Conservation (phyloP, 1,140 invertebrate genomes). For the Drosophila pandora region DNA sequence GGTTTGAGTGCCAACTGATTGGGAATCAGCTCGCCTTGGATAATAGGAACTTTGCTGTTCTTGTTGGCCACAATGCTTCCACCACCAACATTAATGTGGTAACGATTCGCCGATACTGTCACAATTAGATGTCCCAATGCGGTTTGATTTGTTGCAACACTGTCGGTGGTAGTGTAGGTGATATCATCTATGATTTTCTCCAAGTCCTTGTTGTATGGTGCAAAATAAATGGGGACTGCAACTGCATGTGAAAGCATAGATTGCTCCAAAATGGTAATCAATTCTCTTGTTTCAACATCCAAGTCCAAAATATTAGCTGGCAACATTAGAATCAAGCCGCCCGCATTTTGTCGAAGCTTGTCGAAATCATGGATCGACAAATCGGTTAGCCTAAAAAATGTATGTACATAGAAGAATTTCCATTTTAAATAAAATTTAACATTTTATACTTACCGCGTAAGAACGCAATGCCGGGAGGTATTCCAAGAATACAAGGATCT, state of each 20-base stretch:
- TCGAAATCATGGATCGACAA: constrained; percentile 91
- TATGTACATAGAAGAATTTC: not conserved
- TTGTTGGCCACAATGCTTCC: constrained; percentile 87
- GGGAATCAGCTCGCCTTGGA: constrained; percentile 92
- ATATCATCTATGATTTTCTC: constrained; percentile 91
- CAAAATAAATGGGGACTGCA: constrained; percentile 95
- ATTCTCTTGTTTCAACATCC: constrained; percentile 89
- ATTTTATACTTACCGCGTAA: constrained; percentile 85
- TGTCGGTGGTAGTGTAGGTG: constrained; percentile 84
- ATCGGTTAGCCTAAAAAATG: constrained; percentile 87
- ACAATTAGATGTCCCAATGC: constrained; percentile 92
- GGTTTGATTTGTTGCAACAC: constrained; percentile 82
- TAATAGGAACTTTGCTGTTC: constrained; percentile 92
- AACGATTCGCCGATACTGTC: constrained; percentile 96
- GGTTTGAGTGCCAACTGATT: constrained; percentile 58
- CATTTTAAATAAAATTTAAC: not conserved
- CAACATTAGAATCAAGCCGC: constrained; percentile 92
- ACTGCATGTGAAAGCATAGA: constrained; percentile 92
- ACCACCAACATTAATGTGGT: constrained; percentile 91
- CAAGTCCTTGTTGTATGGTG: constrained; percentile 89
- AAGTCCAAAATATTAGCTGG: constrained; percentile 90
- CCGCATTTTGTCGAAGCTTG: constrained; percentile 91
- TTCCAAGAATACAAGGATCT: constrained; percentile 93
- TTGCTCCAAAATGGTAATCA: constrained; percentile 92
- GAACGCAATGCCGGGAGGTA: constrained; percentile 94